Percentiles rank a stretch among this genome's conserved stretches.
Conservation (phyloP, 2,113 vertebrate genomes). For the Corvus cornix region DNA sequence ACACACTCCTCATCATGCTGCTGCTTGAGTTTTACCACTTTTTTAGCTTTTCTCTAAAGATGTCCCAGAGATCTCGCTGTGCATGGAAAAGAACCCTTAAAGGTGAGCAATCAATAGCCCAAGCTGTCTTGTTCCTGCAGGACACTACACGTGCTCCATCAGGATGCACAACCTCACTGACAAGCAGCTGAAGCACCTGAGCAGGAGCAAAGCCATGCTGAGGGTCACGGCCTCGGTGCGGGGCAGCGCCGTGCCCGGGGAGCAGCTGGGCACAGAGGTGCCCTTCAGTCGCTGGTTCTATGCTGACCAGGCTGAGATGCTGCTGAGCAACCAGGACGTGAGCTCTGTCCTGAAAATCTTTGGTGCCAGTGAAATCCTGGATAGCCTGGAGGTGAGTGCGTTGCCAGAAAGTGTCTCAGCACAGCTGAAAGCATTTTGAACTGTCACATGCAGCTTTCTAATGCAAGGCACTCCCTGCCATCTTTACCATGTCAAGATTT, state of each 20-base stretch:
- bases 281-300: conserved; percentile 86
- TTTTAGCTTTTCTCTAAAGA: not conserved
- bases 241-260: conserved; percentile 46
- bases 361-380: conserved; percentile 76
- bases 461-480: not conserved
- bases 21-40: not conserved
- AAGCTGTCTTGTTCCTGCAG: conserved; percentile 61
- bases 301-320: conserved; percentile 82
- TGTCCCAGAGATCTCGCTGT: not conserved
- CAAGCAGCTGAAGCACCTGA: conserved; percentile 81
- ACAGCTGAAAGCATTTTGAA: not conserved
- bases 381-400: conserved; percentile 80
- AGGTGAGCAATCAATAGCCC: not conserved
- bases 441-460: not conserved
- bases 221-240: conserved; percentile 76
- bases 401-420: not conserved
- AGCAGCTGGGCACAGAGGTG: conserved; percentile 74
- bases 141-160: conserved; percentile 85
- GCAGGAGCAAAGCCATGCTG: conserved; percentile 75
- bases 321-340: conserved; percentile 82
- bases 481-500: not conserved
- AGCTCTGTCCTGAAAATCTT: conserved; percentile 85
- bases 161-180: conserved; percentile 79
- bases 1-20: rapidly evolving
- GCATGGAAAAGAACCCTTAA: rapidly evolving